These are phyloP conservation scores for Holacanthus passer DNA, from an alignment of 2,113 vertebrate genomes.

Conservation along the genomic window DNA sequence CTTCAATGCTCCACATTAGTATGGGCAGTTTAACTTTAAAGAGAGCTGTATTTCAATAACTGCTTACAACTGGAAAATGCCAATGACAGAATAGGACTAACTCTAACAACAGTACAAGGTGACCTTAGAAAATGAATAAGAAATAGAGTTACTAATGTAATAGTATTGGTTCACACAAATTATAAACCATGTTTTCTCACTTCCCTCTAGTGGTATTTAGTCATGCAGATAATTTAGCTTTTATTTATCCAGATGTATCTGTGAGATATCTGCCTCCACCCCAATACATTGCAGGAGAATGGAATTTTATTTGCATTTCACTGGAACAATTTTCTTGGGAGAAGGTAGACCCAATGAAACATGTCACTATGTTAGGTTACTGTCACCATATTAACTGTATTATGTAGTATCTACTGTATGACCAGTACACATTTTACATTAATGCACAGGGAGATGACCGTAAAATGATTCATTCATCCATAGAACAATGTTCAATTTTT, in stretches of 20 bases:
- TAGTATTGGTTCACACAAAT: background rate
- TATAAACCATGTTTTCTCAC: background rate
- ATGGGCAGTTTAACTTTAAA: background rate
- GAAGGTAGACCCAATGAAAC: too few species aligned
- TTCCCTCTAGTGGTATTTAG: background rate
- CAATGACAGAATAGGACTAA: background rate
- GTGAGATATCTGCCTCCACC: background rate
- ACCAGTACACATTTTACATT: too few species aligned
- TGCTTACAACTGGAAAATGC: background rate
- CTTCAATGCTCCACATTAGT: background rate
- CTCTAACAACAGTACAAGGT: background rate
- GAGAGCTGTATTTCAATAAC: background rate
- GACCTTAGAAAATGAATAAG: background rate
- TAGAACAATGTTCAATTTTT: too few species aligned
- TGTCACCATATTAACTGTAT: background rate
- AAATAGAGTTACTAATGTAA: background rate
- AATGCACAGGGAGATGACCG: too few species aligned
- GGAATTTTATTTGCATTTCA: background rate
- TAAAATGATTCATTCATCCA: too few species aligned
- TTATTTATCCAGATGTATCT: background rate
- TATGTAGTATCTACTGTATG: too few species aligned
- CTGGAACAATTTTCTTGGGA: too few species aligned
- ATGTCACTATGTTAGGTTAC: too few species aligned
- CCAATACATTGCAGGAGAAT: background rate
- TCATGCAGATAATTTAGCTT: background rate